Conservation (phyloP, 2,113 vertebrate species). For the Oreotrochilus melanogaster region DNA sequence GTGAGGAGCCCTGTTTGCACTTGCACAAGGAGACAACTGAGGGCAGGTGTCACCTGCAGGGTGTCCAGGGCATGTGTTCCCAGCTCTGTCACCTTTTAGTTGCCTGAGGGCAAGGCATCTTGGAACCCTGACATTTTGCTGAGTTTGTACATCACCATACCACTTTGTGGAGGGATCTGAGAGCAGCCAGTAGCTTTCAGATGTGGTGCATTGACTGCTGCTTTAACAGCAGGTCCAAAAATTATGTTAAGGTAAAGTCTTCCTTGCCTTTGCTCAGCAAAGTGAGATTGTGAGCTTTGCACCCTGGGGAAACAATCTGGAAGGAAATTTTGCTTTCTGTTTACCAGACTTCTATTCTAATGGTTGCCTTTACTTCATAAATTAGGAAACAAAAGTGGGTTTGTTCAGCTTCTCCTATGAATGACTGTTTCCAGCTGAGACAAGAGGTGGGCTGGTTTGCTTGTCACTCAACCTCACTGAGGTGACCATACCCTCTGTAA, state of each 20-base stretch:
- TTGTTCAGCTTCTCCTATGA: not conserved
- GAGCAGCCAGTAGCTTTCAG: not conserved
- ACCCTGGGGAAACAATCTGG: not conserved
- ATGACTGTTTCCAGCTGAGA: not conserved
- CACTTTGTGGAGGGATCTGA: not conserved
- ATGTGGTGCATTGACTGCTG: not conserved
- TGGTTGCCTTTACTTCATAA: not conserved
- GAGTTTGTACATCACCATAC: not conserved
- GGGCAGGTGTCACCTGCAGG: not conserved
- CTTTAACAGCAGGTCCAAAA: not conserved
- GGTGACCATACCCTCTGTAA: not conserved
- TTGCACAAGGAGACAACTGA: not conserved
- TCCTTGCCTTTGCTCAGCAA: not conserved
- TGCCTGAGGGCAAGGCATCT: not conserved
- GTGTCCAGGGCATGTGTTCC: not conserved
- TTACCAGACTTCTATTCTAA: not conserved
- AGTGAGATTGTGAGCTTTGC: no score
- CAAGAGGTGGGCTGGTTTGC: not conserved
- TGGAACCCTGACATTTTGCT: not conserved
- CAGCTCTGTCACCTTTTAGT: not conserved
- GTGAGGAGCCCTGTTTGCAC: not conserved
- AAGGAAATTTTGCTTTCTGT: not conserved
- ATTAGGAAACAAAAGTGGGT: not conserved
- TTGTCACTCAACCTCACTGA: not conserved
- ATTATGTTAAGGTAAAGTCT: not conserved